phyloP scores from a whole-genome alignment of 1,140 invertebrate species.

The Euura saliciscinereae region DNA sequence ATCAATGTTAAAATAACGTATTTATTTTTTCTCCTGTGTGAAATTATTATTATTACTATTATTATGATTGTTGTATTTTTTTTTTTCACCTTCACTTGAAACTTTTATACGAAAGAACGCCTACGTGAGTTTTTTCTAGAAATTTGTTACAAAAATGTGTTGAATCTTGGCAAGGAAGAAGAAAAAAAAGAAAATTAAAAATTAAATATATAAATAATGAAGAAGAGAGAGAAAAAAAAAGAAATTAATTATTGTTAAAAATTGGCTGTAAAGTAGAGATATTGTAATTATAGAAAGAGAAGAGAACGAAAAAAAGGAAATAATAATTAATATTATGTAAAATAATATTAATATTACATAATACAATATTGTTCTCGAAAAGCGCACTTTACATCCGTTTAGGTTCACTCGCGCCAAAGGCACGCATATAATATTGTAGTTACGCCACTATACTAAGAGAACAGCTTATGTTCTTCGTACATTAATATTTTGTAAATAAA shows the following conservation, averaged over 20 bases:
- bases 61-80: slow-evolving; percentile 23
- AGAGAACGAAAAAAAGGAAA: no score
- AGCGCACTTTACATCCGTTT: slow-evolving; percentile 40
- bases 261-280: slow-evolving; percentile 57
- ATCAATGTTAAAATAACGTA: no score
- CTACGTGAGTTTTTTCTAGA: no score
- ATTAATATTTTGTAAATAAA: slow-evolving; percentile 52
- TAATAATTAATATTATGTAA: neutral
- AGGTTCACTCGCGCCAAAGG: slow-evolving; percentile 47
- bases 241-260: slow-evolving; percentile 47
- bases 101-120: no score
- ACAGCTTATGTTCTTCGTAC: slow-evolving; percentile 48
- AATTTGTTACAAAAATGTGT: slow-evolving; percentile 28
- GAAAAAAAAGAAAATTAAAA: neutral
- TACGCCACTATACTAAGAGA: slow-evolving; percentile 39
- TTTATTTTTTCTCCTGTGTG: no score
- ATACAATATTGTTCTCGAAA: slow-evolving; percentile 28
- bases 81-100: no score
- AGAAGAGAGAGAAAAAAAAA: neutral
- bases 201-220: neutral
- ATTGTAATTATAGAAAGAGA: slow-evolving; percentile 42
- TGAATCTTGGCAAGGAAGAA: slow-evolving; percentile 44
- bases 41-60: neutral
- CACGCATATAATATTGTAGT: slow-evolving; percentile 49
- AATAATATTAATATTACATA: no score